Evolutionary conservation across 2,797 vertebrate genomes (phyloP).

Genomic region (Falco columbarius): DNA sequence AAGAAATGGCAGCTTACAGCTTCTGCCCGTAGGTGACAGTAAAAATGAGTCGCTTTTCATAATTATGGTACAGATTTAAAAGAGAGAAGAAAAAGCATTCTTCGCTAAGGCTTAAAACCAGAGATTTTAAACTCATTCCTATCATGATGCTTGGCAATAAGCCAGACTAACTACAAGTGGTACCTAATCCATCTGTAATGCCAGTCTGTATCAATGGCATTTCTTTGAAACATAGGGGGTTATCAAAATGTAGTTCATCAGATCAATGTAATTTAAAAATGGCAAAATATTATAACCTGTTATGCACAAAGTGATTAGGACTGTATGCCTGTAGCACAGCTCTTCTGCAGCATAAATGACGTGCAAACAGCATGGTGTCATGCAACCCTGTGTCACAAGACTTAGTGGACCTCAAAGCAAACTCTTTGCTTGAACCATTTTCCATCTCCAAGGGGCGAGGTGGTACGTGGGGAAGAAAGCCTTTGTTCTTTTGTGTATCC

Average conservation of each 20-base stretch:
- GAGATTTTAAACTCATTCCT: not conserved
- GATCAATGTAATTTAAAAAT: not conserved
- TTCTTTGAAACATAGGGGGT: not conserved
- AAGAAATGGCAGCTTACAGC: not conserved
- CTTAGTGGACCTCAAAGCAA: not conserved
- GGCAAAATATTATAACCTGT: not conserved
- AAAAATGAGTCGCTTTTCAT: not conserved
- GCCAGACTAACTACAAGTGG: not conserved
- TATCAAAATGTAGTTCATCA: not conserved
- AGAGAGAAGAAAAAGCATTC: not conserved
- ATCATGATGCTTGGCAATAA: not conserved
- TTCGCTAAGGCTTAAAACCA: not conserved
- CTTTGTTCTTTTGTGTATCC: not conserved
- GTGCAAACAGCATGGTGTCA: rapidly evolving
- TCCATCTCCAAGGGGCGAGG: not conserved
- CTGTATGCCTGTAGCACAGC: not conserved
- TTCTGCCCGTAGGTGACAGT: not conserved
- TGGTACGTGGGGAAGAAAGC: not conserved
- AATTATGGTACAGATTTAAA: not conserved
- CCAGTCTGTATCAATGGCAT: not conserved
- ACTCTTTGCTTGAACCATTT: not conserved
- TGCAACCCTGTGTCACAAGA: rapidly evolving
- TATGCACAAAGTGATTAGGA: not conserved
- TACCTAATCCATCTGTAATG: not conserved
- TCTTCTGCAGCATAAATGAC: not conserved